Evolutionary conservation across 2,113 vertebrate genomes (phyloP), one percentile per base, ranked within the genome.

Genomic region (Platanista minor): DNA sequence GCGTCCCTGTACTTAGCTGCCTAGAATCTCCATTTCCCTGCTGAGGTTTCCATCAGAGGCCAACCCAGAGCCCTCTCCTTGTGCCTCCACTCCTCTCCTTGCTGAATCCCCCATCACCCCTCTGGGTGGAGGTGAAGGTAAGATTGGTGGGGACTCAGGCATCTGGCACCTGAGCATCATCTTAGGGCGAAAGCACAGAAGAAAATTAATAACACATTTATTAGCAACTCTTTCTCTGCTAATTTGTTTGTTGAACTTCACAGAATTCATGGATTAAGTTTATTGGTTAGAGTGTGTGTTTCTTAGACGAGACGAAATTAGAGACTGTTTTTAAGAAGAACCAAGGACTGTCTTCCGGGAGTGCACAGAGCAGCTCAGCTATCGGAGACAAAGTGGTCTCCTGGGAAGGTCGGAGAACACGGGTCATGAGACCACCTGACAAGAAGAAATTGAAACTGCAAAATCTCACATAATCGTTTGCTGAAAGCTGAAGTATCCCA

Each of bases 261-360:
- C 33, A 59, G 36, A 54, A 71, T 86, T 57, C 31, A 43, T 29
- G 27, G 81, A 33, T 69, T 67, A 67, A 43, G 20, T 36, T 64
- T 62, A 36, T 77, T 25, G n/a, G 27, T 21, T 66, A 71, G 13
- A 49, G 8, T 36, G 1, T 41, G 5, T 46, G 5, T 39, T 71
- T 97, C 85, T 90, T 41, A 59, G 27, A 91, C 39, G 8, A 66
- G 15, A 36, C 66, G 36, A 61, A 87, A 12, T 84, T 87, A 78
- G 59, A 85, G 74, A 75, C 14, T 18, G 9, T 82, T 97, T 83
- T 87, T 23, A 52, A 80, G 72, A 75, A 78, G 71, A 95, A 33
- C 11, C 9, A 78, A 71, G 29, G 17, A n/a, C 36, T 83, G 12
- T 10, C 20, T 61, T 6, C 83, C 31, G n/a, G 62, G 59, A 83